These are phyloP conservation scores for Callocephalon fimbriatum DNA, from an alignment of 2,113 vertebrate species.

Conservation along the genomic window DNA sequence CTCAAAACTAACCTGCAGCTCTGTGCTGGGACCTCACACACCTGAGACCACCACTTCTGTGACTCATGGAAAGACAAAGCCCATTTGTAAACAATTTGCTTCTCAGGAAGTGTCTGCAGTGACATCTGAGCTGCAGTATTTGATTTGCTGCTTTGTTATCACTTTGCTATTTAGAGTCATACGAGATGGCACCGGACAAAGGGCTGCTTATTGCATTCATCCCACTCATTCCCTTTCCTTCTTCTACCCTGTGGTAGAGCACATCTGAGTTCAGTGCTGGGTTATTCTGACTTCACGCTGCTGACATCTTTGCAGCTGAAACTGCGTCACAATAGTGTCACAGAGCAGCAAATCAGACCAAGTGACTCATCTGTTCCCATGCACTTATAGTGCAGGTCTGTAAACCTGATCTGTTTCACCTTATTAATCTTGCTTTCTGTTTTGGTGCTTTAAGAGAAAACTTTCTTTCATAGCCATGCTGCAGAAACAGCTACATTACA, in stretches of 20 bases:
- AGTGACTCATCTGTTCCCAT: neutral
- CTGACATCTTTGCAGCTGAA: neutral
- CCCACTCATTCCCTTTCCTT: neutral
- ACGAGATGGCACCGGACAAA: rapidly evolving
- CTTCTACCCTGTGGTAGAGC: rapidly evolving
- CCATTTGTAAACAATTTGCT: neutral
- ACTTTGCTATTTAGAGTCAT: rapidly evolving
- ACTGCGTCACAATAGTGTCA: neutral
- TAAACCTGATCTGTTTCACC: neutral
- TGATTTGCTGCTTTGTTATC: neutral
- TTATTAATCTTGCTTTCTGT: neutral
- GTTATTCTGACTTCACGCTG: neutral
- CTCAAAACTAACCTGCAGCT: neutral
- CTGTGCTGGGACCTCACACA: rapidly evolving
- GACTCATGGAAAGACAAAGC: neutral
- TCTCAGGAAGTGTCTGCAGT: neutral
- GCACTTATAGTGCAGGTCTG: neutral
- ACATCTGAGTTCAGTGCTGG: neutral
- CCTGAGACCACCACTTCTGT: neutral
- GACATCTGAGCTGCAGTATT: neutral
- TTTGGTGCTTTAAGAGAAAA: neutral
- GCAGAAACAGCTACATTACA: neutral
- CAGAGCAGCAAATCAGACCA: neutral
- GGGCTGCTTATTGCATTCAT: neutral
- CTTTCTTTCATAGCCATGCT: neutral